Evolutionary conservation across 2,113 vertebrate species (phyloP).

Genomic region (Ursus arctos): DNA sequence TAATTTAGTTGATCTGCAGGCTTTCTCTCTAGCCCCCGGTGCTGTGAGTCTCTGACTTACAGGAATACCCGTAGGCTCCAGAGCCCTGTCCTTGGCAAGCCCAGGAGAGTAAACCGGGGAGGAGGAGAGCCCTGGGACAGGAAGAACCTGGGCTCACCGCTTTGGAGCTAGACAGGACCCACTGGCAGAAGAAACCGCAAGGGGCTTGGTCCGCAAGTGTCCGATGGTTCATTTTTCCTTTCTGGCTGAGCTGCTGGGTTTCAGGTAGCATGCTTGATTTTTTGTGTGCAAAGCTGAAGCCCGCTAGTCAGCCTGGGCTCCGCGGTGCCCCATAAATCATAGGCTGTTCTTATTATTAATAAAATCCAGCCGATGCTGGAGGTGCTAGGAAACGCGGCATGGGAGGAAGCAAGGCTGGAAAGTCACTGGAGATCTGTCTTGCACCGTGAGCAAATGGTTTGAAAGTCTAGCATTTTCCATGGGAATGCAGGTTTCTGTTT

Average conservation of each 20-base stretch:
- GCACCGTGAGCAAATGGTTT: not conserved
- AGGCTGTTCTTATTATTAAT: conserved; percentile 77
- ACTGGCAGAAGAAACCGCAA: not conserved
- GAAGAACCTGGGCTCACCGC: not conserved
- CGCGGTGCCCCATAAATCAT: conserved; percentile 69
- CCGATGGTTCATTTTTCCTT: not conserved
- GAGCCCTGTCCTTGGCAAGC: not conserved
- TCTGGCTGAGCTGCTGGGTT: not conserved
- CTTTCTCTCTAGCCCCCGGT: not conserved
- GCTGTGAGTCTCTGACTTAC: not conserved
- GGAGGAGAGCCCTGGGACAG: fast-evolving
- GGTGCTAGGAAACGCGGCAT: not conserved
- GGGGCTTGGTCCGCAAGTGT: not conserved
- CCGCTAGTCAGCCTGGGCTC: conserved; percentile 31
- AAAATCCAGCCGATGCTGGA: conserved; percentile 68
- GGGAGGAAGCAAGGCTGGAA: not conserved
- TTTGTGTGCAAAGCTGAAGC: conserved; percentile 61
- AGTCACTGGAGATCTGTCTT: not conserved
- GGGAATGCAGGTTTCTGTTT: not conserved
- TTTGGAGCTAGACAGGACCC: not conserved
- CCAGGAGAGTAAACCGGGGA: not conserved
- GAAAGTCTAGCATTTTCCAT: not conserved
- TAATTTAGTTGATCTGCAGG: not conserved
- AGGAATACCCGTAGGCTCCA: fast-evolving
- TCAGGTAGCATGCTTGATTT: conserved; percentile 58